phyloP scores from a whole-genome alignment of 2,797 vertebrate species.

The Gymnocypris eckloni region DNA sequence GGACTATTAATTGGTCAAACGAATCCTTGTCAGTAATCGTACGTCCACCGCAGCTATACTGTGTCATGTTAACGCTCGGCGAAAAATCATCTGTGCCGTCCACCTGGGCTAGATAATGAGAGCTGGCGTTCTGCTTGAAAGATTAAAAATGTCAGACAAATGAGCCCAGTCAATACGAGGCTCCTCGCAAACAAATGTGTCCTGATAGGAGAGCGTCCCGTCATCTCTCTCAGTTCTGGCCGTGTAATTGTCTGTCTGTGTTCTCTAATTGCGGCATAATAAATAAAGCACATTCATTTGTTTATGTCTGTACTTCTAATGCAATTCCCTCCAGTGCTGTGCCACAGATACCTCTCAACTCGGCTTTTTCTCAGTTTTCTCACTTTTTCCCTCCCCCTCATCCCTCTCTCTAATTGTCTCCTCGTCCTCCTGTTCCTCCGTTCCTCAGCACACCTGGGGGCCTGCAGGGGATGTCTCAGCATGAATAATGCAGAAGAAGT shows the following conservation, averaged over 20 bases:
- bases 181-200: slow-evolving; percentile 49
- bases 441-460: slow-evolving; percentile 59
- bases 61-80: slow-evolving; percentile 19
- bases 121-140: slow-evolving; percentile 48
- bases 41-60: slow-evolving; percentile 25
- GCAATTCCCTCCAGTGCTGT: slow-evolving; percentile 53
- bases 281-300: slow-evolving; percentile 58
- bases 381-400: slow-evolving; percentile 25
- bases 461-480: slow-evolving; percentile 58
- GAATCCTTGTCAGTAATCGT: slow-evolving; percentile 44
- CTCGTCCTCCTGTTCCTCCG: slow-evolving; percentile 43
- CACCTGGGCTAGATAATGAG: slow-evolving; percentile 54
- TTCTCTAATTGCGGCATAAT: slow-evolving; percentile 62
- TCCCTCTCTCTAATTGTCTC: slow-evolving; percentile 36
- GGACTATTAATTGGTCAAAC: not conserved
- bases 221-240: slow-evolving; percentile 44
- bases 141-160: slow-evolving; percentile 48
- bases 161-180: slow-evolving; percentile 51
- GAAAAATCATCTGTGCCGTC: slow-evolving; percentile 30
- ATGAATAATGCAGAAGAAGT: slow-evolving; percentile 63
- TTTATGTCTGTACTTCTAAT: slow-evolving; percentile 56
- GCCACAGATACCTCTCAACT: slow-evolving; percentile 25
- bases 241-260: slow-evolving; percentile 57
- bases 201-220: slow-evolving; percentile 22
- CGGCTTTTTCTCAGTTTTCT: not conserved